Evolutionary conservation across 2,113 vertebrate species (phyloP).

Genomic region (Monopterus albus): DNA sequence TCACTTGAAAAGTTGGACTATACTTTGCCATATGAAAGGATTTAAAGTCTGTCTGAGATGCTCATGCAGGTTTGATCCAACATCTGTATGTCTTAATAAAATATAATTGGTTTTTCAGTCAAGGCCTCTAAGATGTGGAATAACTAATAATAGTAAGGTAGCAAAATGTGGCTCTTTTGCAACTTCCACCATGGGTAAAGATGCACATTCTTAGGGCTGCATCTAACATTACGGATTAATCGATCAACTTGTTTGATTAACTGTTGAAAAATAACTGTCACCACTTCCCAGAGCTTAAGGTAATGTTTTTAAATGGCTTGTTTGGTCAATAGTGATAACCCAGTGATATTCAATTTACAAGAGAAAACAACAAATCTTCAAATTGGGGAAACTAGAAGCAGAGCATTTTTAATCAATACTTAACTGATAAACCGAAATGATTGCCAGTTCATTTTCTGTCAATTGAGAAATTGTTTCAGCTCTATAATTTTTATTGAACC

Average conservation of each 20-base stretch:
- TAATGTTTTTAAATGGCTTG: too few species aligned
- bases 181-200: not conserved
- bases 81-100: conserved; percentile 8
- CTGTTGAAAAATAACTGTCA: too few species aligned
- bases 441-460: too few species aligned
- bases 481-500: too few species aligned
- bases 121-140: not conserved
- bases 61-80: not conserved
- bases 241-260: too few species aligned
- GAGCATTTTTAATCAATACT: not conserved
- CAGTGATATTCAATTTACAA: too few species aligned
- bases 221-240: not conserved
- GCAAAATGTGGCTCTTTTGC: not conserved
- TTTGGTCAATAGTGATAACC: too few species aligned
- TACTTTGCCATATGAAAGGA: not conserved
- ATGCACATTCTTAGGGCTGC: not conserved
- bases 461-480: too few species aligned
- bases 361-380: not conserved
- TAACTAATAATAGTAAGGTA: not conserved
- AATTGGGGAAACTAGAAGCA: not conserved
- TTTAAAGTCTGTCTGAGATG: not conserved
- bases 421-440: not conserved
- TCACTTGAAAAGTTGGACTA: not conserved
- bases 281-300: too few species aligned
- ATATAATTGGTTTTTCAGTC: not conserved